Evolutionary conservation across 2,113 vertebrate species (phyloP), one percentile per base, ranked within the genome.

Genomic region (Alaudala cheleensis): DNA sequence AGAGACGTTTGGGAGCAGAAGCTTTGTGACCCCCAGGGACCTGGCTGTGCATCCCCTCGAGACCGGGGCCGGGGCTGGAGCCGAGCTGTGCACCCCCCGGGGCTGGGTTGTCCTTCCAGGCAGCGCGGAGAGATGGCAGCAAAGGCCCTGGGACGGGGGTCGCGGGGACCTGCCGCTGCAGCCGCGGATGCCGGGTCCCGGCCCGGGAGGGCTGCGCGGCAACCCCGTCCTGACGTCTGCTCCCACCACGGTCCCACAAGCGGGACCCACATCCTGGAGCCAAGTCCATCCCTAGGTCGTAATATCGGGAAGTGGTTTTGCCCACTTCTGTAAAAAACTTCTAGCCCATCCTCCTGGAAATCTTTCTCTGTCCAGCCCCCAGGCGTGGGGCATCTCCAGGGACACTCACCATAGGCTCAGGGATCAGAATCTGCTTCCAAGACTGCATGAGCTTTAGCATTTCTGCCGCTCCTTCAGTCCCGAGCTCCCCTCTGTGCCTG

Each of bases 61-160:
- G 42, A 4, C 22, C 7, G 65, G 47, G 37, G 22, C 12, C 9
- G 50, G 26, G 49, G 51, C 6, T 29, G 54, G 34, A 29, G 9
- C 14, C 26, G 37, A 51, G 23, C 40, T 19, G 70, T 64, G 24
- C 61, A 31, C 56, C 29, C 64, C 44, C 31, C 64, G 29, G 40
- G 60, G 39, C 73, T 17, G 60, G 51, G 80, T 86, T 96, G 97
- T 90, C 74, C 65, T 97, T 96, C 97, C 83, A 5, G 47, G 39
- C 69, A 21, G 76, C 29, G 60, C 97, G 86, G 97, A 76, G 93
- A 97, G 97, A 49, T 94, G 97, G 97, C 97, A 96, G 97, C 94
- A 97, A 53, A 97, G 66, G 58, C 81, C 72, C 91, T 90, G 78
- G 42, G 61, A 64, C 78, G 37, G 72, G 70, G 90, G 70, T 44